These are phyloP conservation scores for honey bee (Apis mellifera) DNA, from an alignment of 1,140 invertebrate genomes.

Conservation along the genomic window Amel_HAv3.1 CM009931.2:11136501-11137000, in stretches of 20 bases:
- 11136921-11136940: constrained; percentile 67
- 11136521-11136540: constrained; percentile 39
- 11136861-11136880: constrained; percentile 66
- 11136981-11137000: constrained; percentile 46
- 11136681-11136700: constrained; percentile 59
- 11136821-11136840: constrained; percentile 47
- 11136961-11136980: constrained; percentile 46
- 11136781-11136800: background rate
- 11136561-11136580: constrained; percentile 47
- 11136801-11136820: constrained; percentile 49
- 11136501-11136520: constrained; percentile 8
- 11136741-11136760: constrained; percentile 6
- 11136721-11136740: constrained; percentile 19
- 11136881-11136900: constrained; percentile 59
- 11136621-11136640: constrained; percentile 75
- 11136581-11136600: constrained; percentile 71
- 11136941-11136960: constrained; percentile 60
- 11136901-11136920: constrained; percentile 59
- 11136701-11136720: constrained; percentile 53
- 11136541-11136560: background rate
- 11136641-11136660: constrained; percentile 59
- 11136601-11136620: constrained; percentile 72
- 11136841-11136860: constrained; percentile 61
- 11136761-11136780: background rate
- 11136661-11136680: constrained; percentile 66